Base-by-base conservation (phyloP, 1,140 invertebrate genomes). In the Dinoponera quadriceps region DNA sequence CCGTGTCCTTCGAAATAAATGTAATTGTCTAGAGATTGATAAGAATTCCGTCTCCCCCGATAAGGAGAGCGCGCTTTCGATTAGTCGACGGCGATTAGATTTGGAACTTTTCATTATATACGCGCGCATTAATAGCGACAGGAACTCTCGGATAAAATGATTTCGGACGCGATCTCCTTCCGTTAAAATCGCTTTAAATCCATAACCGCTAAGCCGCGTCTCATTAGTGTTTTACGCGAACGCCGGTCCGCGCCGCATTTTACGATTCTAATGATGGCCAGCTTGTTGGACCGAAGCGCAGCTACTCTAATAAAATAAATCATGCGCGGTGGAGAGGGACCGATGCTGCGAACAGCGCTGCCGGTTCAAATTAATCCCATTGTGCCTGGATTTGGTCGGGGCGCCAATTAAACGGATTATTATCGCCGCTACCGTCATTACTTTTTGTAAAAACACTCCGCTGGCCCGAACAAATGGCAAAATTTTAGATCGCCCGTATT, bases 381-480 rank as follows among this genome's bases (percentile, higher is more conserved):
- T 89, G 88, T 89, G 85, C 87, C 85, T 82, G 88, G 88, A 89
- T 89, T 89, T 88, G 88, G 88, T 88, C 85, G 87, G 81, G 74
- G 87, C 87, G 85, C 88, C 88, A 89, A 89, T 89, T 89, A 89
- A 89, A 88, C 82, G 88, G 88, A 89, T 89, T 89, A 89, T 89
- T 89, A 89, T 89, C 87, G 87, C 88, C 69, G 85, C 84, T 88
- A 72, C 75, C 87, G 88, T 88, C 88, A 89, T 89, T 89, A 91
- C 88, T 88, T 84, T 91, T 88, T 91, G 86, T 74, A 88, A 88
- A 87, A 88, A 84, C 86, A 87, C 29, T 20, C 33, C 44, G 13
- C 14, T 14, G n/a, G 27, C 22, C 25, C 25, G 20, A 60, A 82
- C 84, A 83, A 72, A 88, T 88, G 65, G 71, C 59, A 54, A 82